Evolutionary conservation across 2,113 vertebrate species (phyloP), one percentile per base, ranked within the genome.

Genomic region (Centropus bengalensis): DNA sequence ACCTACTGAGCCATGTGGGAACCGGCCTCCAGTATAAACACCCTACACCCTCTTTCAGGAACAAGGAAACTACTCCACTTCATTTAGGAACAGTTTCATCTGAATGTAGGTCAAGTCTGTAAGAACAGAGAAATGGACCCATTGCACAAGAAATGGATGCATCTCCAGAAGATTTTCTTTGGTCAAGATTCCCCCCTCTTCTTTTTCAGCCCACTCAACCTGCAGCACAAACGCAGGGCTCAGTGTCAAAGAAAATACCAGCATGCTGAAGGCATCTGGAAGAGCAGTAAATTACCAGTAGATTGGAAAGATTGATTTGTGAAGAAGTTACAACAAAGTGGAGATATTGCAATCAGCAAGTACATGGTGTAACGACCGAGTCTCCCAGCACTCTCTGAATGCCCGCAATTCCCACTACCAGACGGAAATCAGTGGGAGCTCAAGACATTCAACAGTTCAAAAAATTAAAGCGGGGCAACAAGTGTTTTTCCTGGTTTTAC

Each of bases 231-330:
- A 88, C 18, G 32, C 45, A 92, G 62, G 89, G 49, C 76, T 92
- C 59, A 62, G 71, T 83, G 74, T 44, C 40, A 52, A 30, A 52
- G 56, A 89, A 75, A 54, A 86, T 32, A 62, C 33, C 86, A 89
- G 93, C 71, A 71, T 49, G 88, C 90, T 93, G 86, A 91, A 96
- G 93, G 89, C 85, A 94, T 96, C 88, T 95, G 88, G 62, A 88
- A 96, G 88, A 94, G 90, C 82, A 96, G 68, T 68, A 93, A 96
- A 97, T 96, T 91, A 94, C 88, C 7, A 62, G 69, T 26, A 93
- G 89, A 94, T 94, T 95, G 95, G 86, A 91, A 94, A 95, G 93
- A 96, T 77, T 91, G 94, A 97, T 97, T 86, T 83, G 81, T 88
- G 91, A 93, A 91, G 89, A 91, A 94, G 88, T 80, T 64, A 64